phyloP scores from a whole-genome alignment of 1,140 invertebrate genomes.

The Tetramorium alpestre region DNA sequence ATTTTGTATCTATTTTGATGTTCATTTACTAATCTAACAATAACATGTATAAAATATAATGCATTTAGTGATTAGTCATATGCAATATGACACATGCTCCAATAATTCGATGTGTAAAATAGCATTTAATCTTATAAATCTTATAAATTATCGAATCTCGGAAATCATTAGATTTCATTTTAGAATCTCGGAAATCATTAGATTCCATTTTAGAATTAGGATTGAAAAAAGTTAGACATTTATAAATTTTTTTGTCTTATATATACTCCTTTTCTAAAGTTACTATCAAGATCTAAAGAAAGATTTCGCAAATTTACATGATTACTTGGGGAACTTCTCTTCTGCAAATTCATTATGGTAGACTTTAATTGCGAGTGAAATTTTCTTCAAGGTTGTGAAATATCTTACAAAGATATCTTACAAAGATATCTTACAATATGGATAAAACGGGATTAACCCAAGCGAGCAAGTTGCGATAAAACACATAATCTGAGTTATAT shows the following conservation, averaged over 20 bases:
- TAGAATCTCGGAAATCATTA: background rate
- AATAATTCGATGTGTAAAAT: conserved; percentile 8
- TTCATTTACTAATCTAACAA: background rate
- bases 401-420: background rate
- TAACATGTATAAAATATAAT: background rate
- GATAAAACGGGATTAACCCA: background rate
- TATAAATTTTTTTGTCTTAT: too few relatives aligned
- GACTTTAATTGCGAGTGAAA: background rate
- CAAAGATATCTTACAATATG: background rate
- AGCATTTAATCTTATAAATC: background rate
- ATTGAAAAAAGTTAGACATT: background rate
- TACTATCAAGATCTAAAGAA: background rate
- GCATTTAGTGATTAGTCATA: conserved; percentile 9
- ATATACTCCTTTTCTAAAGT: background rate
- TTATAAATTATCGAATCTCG: background rate
- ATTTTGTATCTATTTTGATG: background rate
- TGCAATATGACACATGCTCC: background rate
- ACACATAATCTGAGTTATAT: background rate
- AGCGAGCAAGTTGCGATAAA: background rate
- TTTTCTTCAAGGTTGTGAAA: background rate
- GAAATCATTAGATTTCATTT: background rate
- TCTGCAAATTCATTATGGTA: background rate
- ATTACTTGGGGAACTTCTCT: background rate
- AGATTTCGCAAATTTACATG: background rate
- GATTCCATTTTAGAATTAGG: background rate